Percentiles rank a stretch among this genome's conserved stretches.
Evolutionary conservation across 2,888 invertebrate species (phyloP).

Genomic region (Idaea biselata): DNA sequence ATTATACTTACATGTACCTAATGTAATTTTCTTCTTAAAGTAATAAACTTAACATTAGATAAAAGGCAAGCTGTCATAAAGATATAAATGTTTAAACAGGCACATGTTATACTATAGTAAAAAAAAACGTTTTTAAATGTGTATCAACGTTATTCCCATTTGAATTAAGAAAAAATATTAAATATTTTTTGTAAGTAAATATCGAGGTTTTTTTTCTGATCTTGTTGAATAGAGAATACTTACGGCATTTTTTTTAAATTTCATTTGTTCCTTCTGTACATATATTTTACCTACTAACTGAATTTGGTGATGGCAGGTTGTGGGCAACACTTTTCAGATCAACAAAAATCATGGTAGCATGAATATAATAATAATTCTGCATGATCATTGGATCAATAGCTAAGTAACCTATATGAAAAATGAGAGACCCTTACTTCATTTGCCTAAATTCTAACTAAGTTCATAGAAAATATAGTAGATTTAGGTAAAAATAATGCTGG

Average conservation of each 20-base stretch:
- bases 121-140: not conserved
- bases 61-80: not conserved
- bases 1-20: not conserved
- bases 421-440: not conserved
- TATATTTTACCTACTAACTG: slow-evolving; percentile 4
- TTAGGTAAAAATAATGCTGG: too few relatives aligned
- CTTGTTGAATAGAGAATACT: too few relatives aligned
- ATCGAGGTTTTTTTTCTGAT: not conserved
- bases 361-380: not conserved
- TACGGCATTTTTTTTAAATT: not conserved
- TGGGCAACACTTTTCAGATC: slow-evolving; percentile 8
- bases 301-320: slow-evolving; percentile 14
- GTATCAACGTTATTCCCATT: not conserved
- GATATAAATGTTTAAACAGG: not conserved
- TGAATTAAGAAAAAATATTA: not conserved
- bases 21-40: not conserved
- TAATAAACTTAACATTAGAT: not conserved
- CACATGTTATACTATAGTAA: not conserved
- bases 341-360: not conserved
- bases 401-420: not conserved
- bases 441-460: not conserved
- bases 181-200: not conserved
- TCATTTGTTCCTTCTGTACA: not conserved
- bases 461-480: not conserved
- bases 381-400: not conserved